These are phyloP conservation scores for Spisula subtruncata DNA, from an alignment of 2,888 invertebrate genomes.

Conservation along the genomic window DNA sequence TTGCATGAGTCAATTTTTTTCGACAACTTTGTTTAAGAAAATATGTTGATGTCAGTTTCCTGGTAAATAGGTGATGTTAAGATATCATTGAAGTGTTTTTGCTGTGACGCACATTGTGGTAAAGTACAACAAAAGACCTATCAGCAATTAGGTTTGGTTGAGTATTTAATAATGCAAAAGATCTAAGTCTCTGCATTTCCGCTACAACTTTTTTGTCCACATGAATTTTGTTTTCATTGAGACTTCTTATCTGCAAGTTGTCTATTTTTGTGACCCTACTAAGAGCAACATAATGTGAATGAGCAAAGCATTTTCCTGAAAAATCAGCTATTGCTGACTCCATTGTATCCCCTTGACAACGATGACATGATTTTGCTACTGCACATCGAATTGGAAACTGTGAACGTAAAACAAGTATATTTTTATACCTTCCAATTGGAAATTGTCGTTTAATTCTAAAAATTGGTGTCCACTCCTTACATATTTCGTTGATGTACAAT, in stretches of 20 bases:
- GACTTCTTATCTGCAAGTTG: not conserved
- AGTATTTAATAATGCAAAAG: too few species aligned
- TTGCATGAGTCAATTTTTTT: too few species aligned
- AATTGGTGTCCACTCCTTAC: slow-evolving; percentile 46
- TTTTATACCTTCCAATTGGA: slow-evolving; percentile 41
- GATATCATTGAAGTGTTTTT: too few species aligned
- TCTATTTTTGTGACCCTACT: slow-evolving; percentile 36
- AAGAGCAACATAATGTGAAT: slow-evolving; percentile 48
- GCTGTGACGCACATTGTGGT: too few species aligned
- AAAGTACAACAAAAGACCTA: too few species aligned
- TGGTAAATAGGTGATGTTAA: too few species aligned
- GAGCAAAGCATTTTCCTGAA: slow-evolving; percentile 4
- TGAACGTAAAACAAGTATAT: slow-evolving; percentile 13
- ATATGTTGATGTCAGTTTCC: too few species aligned
- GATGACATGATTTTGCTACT: slow-evolving; percentile 42
- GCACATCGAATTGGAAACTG: slow-evolving; percentile 44
- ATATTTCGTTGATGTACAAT: slow-evolving; percentile 21
- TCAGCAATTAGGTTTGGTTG: too few species aligned
- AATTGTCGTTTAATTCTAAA: slow-evolving; percentile 30
- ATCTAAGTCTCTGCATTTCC: slow-evolving; percentile 59
- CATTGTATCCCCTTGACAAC: slow-evolving; percentile 45
- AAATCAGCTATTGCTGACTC: slow-evolving; percentile 24
- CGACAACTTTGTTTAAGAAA: too few species aligned
- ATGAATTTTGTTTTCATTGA: slow-evolving; percentile 37
- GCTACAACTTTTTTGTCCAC: slow-evolving; percentile 33